These are phyloP conservation scores for Rhysida immarginata DNA, from an alignment of 1,140 invertebrate species.

Conservation along the genomic window DNA sequence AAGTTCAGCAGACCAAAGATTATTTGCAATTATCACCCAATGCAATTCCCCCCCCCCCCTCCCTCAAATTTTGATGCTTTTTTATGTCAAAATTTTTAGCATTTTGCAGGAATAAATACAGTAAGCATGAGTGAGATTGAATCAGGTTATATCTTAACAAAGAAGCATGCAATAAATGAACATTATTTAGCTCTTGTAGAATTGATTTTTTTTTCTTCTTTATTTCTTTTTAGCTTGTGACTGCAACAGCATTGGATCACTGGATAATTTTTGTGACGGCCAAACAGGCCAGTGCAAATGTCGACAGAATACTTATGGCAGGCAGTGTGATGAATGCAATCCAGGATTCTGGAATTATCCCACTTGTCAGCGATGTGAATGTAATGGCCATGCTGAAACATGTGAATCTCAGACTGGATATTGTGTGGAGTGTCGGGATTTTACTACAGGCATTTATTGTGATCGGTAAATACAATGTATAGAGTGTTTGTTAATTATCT, in stretches of 20 bases:
- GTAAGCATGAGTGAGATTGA: too few relatives aligned
- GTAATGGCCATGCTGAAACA: constrained; percentile 87
- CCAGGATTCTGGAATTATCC: constrained; percentile 94
- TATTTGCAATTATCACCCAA: too few relatives aligned
- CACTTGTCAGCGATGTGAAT: constrained; percentile 82
- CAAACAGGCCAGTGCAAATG: constrained; percentile 82
- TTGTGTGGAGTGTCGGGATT: constrained; percentile 76
- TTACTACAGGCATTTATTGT: constrained; percentile 73
- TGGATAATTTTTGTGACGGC: constrained; percentile 89
- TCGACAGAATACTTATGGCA: constrained; percentile 78
- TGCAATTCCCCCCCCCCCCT: too few relatives aligned
- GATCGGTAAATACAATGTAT: constrained; percentile 53
- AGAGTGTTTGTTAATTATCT: too few relatives aligned
- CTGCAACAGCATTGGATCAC: constrained; percentile 82
- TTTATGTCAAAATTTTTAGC: too few relatives aligned
- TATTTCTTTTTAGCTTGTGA: constrained; percentile 54
- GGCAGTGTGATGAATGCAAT: constrained; percentile 85
- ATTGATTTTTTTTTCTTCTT: constrained; percentile 1
- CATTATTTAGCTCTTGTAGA: background rate
- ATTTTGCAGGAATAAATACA: too few relatives aligned
- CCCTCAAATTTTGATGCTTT: too few relatives aligned
- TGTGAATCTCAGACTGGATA: constrained; percentile 85
- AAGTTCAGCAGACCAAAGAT: too few relatives aligned
- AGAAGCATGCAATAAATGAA: background rate
- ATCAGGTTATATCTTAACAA: too few relatives aligned